Conservation (phyloP, 1,140 invertebrate genomes). For the Meloidogyne exigua region DNA sequence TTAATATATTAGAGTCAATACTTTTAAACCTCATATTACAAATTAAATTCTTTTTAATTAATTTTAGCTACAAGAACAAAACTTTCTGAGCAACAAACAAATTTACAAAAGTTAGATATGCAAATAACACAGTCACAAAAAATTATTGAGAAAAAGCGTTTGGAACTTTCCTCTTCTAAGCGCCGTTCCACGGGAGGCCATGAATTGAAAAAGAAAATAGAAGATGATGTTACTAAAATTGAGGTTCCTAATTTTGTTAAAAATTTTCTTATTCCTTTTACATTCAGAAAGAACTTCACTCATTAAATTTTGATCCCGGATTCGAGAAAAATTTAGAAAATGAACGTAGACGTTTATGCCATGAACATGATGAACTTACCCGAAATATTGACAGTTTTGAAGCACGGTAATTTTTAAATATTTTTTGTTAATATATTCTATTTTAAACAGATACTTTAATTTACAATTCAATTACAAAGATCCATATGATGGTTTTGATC, state of each 20-base stretch:
- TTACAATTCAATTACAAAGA: conserved; percentile 65
- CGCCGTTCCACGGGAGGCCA: conserved; percentile 19
- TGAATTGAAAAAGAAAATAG: conserved; percentile 27
- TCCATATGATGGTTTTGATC: conserved; percentile 71
- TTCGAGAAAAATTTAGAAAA: conserved; percentile 26
- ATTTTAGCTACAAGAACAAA: conserved; percentile 31
- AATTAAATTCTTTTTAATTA: background rate
- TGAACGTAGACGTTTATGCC: conserved; percentile 17
- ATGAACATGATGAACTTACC: conserved; percentile 13
- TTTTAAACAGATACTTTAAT: conserved; percentile 27
- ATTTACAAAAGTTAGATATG: conserved; percentile 36
- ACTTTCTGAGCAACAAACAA: conserved; percentile 38
- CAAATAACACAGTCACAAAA: conserved; percentile 26
- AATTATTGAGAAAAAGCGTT: conserved; percentile 28
- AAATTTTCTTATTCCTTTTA: background rate
- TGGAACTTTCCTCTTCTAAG: conserved; percentile 6
- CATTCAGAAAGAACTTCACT: conserved; percentile 16
- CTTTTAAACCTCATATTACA: no score
- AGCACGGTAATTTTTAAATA: conserved; percentile 17
- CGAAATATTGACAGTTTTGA: conserved; percentile 29
- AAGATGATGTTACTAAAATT: conserved; percentile 23
- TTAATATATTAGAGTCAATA: background rate
- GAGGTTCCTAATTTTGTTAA: conserved; percentile 3
- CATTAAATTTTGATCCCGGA: conserved; percentile 27
- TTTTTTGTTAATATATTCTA: background rate